phyloP scores from a whole-genome alignment of 2,113 vertebrate genomes.

The Reinhardtius hippoglossoides region DNA sequence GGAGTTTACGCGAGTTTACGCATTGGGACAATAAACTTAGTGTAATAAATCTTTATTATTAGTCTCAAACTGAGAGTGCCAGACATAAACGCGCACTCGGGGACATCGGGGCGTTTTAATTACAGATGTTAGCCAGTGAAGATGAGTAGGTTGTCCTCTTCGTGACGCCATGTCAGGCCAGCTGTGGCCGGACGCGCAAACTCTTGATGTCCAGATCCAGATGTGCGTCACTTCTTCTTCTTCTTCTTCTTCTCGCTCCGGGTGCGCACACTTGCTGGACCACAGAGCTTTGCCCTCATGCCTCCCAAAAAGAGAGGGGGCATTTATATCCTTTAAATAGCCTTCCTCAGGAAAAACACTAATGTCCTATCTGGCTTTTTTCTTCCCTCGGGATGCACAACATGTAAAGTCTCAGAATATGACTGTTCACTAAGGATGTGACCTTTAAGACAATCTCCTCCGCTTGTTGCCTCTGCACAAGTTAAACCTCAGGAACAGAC shows the following conservation, averaged over 20 bases:
- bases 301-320: slow-evolving; percentile 27
- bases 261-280: slow-evolving; percentile 60
- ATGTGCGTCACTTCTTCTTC: slow-evolving; percentile 80
- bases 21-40: not conserved
- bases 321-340: slow-evolving; percentile 61
- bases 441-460: slow-evolving; percentile 15
- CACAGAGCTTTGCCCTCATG: slow-evolving; percentile 49
- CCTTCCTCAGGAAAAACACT: slow-evolving; percentile 24
- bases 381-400: slow-evolving; percentile 12
- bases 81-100: not conserved
- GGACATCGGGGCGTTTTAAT: not conserved
- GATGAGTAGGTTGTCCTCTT: slow-evolving; percentile 11
- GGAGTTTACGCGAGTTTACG: not conserved
- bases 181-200: slow-evolving; percentile 70
- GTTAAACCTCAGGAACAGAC: slow-evolving; percentile 66
- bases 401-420: slow-evolving; percentile 13
- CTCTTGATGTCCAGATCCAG: slow-evolving; percentile 73
- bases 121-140: slow-evolving; percentile 19
- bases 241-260: slow-evolving; percentile 43
- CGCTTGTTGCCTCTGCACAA: slow-evolving; percentile 11
- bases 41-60: not conserved
- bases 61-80: slow-evolving; percentile 1
- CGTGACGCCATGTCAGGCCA: slow-evolving; percentile 72
- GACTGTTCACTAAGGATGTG: not conserved
- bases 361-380: not conserved